Base-by-base conservation (phyloP, 1,140 invertebrate species). In the Apis cerana region DNA sequence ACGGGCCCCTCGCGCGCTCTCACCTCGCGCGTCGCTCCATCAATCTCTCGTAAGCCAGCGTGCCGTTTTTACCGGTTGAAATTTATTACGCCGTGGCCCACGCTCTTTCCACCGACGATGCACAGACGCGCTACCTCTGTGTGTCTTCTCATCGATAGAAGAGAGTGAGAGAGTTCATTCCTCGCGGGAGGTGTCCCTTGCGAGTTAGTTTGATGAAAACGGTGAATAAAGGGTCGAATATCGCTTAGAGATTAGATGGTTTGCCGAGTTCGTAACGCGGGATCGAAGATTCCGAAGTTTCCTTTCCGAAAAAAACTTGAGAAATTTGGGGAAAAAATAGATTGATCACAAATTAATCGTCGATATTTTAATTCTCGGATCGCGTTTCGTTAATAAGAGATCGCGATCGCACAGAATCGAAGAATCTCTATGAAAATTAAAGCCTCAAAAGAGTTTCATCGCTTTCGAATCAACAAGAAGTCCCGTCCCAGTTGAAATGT, bases 11-110 rank as follows among this genome's bases (percentile, higher is more conserved):
- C 84, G 75, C 85, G 86, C 82, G 79, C 89, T 88, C 89, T 90
- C 90, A 89, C 87, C 88, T 90, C 84, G 78, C 88, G 87, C 88
- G 89, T 91, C 86, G 88, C 84, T 89, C 89, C 89, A 90, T 91
- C 89, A 90, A 90, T 91, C 88, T 91, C 90, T 91, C 86, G 87
- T 89, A 90, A 90, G 84, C 85, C 80, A 91, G 86, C 88, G 72
- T 84, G 76, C 84, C 82, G 87, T 90, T 90, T 91, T 90, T 86
- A 90, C 82, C 82, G 61, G 62, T 64, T 82, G 83, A 88, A 88
- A 88, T 88, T 88, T 88, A 88, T 88, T 88, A 88, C 86, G 59
- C 54, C 79, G 61, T 75, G 79, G 78, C 64, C 70, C 85, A 82
- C 80, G 74, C 74, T 72, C 67, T 64, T 54, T 27, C 50, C n/a